Conservation (phyloP, 2,888 invertebrate species). For the Serrognathus titanus region DNA sequence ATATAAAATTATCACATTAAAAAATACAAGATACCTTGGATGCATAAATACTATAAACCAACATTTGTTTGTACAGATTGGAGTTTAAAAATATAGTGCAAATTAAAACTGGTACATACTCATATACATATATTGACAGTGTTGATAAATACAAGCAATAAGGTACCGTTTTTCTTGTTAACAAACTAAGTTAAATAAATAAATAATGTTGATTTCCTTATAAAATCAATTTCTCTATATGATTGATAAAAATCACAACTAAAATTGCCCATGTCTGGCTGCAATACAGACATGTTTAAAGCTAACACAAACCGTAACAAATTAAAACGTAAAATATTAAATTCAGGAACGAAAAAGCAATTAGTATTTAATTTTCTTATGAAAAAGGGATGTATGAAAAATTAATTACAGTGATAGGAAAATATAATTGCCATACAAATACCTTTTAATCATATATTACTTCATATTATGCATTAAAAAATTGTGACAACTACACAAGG, state of each 20-base stretch:
- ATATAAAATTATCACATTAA: constrained; percentile 33
- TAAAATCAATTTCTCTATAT: constrained; percentile 6
- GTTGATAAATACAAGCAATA: not conserved
- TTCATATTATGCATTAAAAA: not conserved
- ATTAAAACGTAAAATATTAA: constrained; percentile 4
- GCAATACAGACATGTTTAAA: constrained; percentile 7
- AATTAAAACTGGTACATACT: constrained; percentile 1
- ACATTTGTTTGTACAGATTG: constrained; percentile 11
- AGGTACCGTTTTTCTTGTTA: constrained; percentile 1
- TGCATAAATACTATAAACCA: constrained; percentile 16
- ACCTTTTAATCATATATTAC: constrained; percentile 17
- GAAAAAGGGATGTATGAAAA: constrained; percentile 12
- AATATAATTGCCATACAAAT: constrained; percentile 35
- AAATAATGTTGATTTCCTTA: constrained; percentile 7
- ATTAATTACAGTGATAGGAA: constrained; percentile 33
- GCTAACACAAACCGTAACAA: constrained; percentile 5
- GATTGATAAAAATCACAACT: constrained; percentile 13
- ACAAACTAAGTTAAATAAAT: constrained; percentile 15
- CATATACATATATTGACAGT: constrained; percentile 5
- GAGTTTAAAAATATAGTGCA: not conserved
- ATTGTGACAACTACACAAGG: not conserved
- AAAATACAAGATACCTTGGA: constrained; percentile 34
- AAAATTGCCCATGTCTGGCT: constrained; percentile 6
- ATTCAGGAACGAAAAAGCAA: not conserved
- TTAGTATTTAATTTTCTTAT: constrained; percentile 4